phyloP scores from a whole-genome alignment of 1,140 invertebrate species.

The Nylanderia fulva region DNA sequence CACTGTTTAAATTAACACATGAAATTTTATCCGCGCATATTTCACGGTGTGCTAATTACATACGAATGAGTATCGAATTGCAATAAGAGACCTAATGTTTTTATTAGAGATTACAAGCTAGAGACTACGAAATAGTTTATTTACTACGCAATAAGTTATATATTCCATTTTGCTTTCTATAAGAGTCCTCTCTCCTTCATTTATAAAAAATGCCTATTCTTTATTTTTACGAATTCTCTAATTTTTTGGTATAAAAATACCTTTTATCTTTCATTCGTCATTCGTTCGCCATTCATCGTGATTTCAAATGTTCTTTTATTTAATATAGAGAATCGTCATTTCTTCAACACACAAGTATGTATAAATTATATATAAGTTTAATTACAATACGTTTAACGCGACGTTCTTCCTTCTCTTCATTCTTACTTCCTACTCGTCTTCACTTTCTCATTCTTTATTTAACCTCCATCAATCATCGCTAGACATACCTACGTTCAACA shows the following conservation, averaged over 20 bases:
- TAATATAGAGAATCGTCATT: neutral
- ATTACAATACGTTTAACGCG: neutral
- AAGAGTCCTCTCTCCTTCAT: neutral
- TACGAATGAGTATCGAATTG: neutral
- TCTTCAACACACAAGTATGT: too few relatives aligned
- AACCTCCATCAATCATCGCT: slow-evolving; percentile 9
- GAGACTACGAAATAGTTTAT: neutral
- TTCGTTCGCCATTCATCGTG: neutral
- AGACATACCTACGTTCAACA: neutral
- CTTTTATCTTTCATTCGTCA: neutral
- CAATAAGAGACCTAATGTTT: neutral
- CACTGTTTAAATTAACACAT: neutral
- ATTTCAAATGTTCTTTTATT: neutral
- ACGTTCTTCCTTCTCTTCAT: neutral
- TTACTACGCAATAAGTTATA: neutral
- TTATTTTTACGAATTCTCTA: neutral
- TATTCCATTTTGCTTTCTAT: neutral
- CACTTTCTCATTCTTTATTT: slow-evolving; percentile 1
- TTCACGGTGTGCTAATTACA: neutral
- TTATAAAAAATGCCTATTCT: neutral
- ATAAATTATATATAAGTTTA: neutral
- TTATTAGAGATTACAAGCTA: neutral
- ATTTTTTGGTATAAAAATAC: neutral
- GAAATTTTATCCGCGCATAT: neutral
- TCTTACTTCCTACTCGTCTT: slow-evolving; percentile 2